Evolutionary conservation across 2,888 invertebrate species (phyloP), one percentile per base, ranked within the genome.

Genomic region (Drosophila flavopinicola): DNA sequence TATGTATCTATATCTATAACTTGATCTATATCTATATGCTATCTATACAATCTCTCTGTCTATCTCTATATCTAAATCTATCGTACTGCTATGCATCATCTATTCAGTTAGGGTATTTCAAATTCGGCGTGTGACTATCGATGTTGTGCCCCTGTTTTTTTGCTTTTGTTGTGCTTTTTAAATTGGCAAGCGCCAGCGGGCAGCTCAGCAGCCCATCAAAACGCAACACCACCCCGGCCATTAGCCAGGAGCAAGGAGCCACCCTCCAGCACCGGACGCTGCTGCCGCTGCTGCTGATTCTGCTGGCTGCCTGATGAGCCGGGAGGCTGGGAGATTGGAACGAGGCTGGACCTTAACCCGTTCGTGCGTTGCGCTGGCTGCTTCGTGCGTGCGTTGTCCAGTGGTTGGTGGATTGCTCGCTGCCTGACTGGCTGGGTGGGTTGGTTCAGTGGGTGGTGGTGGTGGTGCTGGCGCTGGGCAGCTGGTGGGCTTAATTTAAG

Each of bases 161-260:
- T 58, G 69, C 53, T 58, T 44, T 67, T 78, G 83, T 74, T 78
- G 78, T 85, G 83, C 85, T 83, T 79, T 78, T 80, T 80, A 87
- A 80, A 87, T 80, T 87, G 80, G 87, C 83, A 85, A 80, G 83
- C 83, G 85, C 87, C 80, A 87, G 87, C 85, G 85, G 80, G 78
- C 83, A 78, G 78, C 83, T 74, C 80, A 66, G 66, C 85, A 60
- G 60, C 77, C 77, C 72, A 76, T 76, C 73, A 65, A 76, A 71
- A 75, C 64, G 65, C 64, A 56, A 39, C 56, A 11, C 49, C 49
- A 32, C 25, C 42, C 48, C 42, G 27, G 27, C 66, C 76, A 57
- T 52, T 51, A 64, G 64, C 41, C 38, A 32, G 23, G 32, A 38
- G 47, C 24, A n/a, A 44, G 33, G 30, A 37, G 45, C 47, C 24